A percentile compares a stretch with the other conserved stretches of the same genome.
Evolutionary conservation across 2,888 invertebrate species (phyloP).

Genomic region (Argyresthia goedartella): DNA sequence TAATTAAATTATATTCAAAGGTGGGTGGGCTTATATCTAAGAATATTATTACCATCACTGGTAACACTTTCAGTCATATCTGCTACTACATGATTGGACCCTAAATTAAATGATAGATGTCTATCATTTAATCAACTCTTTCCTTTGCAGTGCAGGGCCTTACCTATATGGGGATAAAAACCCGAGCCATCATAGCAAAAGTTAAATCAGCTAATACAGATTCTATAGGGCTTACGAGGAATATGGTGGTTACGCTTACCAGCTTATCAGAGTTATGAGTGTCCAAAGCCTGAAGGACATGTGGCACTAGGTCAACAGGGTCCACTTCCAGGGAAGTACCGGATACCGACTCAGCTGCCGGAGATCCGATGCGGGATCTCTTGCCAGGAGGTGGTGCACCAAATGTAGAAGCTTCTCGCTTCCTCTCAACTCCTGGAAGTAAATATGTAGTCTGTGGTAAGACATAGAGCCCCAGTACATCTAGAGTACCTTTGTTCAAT

Average conservation of each 20-base stretch:
- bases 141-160: no score
- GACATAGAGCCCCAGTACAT: not conserved
- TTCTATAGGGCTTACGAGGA: no score
- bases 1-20: no score
- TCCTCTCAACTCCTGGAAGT: slow-evolving; percentile 72
- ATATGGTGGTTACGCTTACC: slow-evolving; percentile 44
- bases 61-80: no score
- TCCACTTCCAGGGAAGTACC: slow-evolving; percentile 83
- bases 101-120: no score
- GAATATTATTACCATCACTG: no score
- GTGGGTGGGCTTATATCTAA: no score
- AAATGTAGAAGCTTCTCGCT: slow-evolving; percentile 75
- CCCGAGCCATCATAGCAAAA: no score
- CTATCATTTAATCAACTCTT: no score
- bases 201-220: no score
- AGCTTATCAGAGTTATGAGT: slow-evolving; percentile 85
- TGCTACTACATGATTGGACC: no score
- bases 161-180: no score
- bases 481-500: not conserved
- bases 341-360: slow-evolving; percentile 42
- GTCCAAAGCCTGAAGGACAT: slow-evolving; percentile 81
- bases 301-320: slow-evolving; percentile 80
- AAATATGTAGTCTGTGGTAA: not conserved
- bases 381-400: slow-evolving; percentile 69
- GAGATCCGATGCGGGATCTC: slow-evolving; percentile 52